phyloP scores from a whole-genome alignment of 2,113 vertebrate species.

The Triplophysa tibetana region DNA sequence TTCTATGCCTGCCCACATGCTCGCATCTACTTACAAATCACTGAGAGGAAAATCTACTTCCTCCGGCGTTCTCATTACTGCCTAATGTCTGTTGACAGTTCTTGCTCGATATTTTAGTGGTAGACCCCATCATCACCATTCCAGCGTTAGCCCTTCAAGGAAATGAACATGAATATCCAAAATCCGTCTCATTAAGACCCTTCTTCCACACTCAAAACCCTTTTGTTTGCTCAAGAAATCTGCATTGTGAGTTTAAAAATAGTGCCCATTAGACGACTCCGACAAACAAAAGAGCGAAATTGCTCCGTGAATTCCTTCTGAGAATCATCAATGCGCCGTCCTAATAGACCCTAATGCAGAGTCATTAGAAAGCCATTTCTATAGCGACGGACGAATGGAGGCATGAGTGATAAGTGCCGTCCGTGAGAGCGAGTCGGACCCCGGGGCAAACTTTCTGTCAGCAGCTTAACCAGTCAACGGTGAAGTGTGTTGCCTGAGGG shows the following conservation, averaged over 20 bases:
- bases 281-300: constrained; percentile 16
- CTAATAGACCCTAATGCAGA: constrained; percentile 34
- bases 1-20: background rate
- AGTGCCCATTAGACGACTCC: background rate
- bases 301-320: background rate
- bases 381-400: background rate
- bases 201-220: background rate
- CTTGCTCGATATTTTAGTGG: background rate
- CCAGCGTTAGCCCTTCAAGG: background rate
- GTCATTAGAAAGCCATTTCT: constrained; percentile 21
- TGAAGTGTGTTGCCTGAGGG: constrained; percentile 20
- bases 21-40: constrained; percentile 2
- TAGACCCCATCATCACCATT: constrained; percentile 1
- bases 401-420: constrained; percentile 1
- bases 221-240: constrained; percentile 2
- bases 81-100: background rate
- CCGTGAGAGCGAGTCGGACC: background rate
- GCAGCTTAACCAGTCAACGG: background rate
- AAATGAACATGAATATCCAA: background rate
- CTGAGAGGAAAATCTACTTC: constrained; percentile 8
- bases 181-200: constrained; percentile 1
- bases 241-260: constrained; percentile 9
- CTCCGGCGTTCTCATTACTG: background rate
- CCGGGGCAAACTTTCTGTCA: constrained; percentile 13
- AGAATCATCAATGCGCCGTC: background rate